Conservation (phyloP, 2,113 vertebrate genomes). For the Pomatostomus ruficeps region DNA sequence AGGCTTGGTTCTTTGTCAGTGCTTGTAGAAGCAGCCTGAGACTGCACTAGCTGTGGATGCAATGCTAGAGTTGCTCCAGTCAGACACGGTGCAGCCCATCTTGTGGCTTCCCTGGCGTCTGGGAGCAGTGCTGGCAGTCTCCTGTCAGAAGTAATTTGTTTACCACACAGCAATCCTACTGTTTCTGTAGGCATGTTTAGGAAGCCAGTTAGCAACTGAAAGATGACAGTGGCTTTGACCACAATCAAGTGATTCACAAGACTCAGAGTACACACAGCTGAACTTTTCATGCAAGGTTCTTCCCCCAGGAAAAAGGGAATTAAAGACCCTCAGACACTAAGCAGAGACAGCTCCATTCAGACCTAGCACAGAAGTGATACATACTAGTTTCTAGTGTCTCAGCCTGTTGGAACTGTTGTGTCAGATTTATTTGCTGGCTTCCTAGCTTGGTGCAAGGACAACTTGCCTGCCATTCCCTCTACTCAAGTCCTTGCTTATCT, state of each 20-base stretch:
- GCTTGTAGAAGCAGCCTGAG: conserved; percentile 2
- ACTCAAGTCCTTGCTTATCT: not conserved
- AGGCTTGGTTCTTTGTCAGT: not conserved
- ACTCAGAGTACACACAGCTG: not conserved
- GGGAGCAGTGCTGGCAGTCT: not conserved
- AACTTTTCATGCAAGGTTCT: not conserved
- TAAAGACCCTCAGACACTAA: not conserved
- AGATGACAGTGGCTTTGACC: not conserved
- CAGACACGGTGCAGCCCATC: not conserved
- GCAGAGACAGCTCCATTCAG: not conserved
- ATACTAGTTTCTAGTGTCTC: not conserved
- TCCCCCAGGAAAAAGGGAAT: not conserved
- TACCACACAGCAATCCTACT: not conserved
- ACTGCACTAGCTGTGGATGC: not conserved
- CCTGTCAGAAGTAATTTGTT: conserved; percentile 17
- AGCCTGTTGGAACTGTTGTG: not conserved
- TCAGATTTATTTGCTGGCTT: not conserved
- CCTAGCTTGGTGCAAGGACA: not conserved
- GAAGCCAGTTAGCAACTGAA: not conserved
- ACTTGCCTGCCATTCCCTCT: not conserved
- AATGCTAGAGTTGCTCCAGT: not conserved
- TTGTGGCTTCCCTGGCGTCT: not conserved
- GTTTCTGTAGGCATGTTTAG: not conserved
- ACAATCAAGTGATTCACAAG: not conserved
- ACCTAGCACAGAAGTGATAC: not conserved